Conservation (phyloP, 2,888 invertebrate genomes). For the Cheilosia vernalis region DNA sequence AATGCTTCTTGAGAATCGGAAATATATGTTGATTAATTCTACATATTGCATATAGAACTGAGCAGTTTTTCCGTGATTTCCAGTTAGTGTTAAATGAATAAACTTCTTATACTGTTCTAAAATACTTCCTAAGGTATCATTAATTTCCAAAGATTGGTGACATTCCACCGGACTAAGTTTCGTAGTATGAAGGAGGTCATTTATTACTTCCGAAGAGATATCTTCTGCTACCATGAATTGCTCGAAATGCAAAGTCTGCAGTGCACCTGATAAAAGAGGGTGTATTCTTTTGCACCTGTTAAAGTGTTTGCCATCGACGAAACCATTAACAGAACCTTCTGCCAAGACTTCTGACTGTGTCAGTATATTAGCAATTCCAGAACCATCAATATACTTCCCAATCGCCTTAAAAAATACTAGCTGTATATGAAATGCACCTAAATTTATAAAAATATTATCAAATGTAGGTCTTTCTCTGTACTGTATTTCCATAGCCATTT, state of each 20-base stretch:
- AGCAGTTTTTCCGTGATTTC: constrained; percentile 9
- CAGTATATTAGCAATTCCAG: no score
- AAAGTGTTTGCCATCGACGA: no score
- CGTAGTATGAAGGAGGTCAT: no score
- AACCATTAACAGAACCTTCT: no score
- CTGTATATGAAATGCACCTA: constrained; percentile 79
- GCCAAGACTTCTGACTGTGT: no score
- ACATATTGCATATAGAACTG: constrained; percentile 19
- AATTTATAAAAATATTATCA: constrained; percentile 80
- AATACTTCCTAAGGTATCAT: not conserved
- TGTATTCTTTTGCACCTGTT: no score
- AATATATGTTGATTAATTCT: constrained; percentile 5
- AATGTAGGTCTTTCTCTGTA: constrained; percentile 78
- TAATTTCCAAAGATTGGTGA: constrained; percentile 72
- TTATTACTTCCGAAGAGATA: no score
- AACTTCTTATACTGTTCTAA: not conserved
- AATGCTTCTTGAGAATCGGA: constrained; percentile 25
- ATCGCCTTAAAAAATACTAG: constrained; percentile 78
- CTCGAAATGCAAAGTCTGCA: no score
- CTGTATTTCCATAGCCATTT: constrained; percentile 24
- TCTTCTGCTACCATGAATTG: no score
- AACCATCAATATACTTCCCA: no score
- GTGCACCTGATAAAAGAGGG: no score
- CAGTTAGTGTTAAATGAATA: not conserved
- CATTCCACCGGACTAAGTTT: constrained; percentile 76